Evolutionary conservation across 2,797 vertebrate species (phyloP).

Genomic region (Leptoclinus maculatus): DNA sequence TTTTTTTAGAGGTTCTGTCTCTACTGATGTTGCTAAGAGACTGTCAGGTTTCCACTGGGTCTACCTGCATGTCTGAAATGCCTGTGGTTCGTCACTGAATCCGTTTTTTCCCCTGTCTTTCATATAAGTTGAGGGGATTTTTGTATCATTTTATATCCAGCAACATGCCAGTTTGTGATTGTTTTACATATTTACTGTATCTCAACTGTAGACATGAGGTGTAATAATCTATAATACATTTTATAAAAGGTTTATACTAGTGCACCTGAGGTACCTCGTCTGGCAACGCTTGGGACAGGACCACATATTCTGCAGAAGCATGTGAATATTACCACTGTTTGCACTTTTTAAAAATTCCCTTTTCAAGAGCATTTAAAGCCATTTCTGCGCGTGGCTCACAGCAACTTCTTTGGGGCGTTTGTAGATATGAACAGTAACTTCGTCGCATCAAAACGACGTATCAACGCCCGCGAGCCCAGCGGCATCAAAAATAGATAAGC

Average conservation of each 20-base stretch:
- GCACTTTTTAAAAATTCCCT: too few relatives aligned
- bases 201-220: background rate
- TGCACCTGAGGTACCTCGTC: too few relatives aligned
- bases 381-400: constrained; percentile 13
- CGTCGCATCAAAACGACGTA: background rate
- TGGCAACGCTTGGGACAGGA: background rate
- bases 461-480: constrained; percentile 20
- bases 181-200: background rate
- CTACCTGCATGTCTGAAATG: background rate
- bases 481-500: constrained; percentile 59
- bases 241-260: too few relatives aligned
- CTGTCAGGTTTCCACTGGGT: background rate
- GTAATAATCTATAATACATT: too few relatives aligned
- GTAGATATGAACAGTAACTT: constrained; percentile 30
- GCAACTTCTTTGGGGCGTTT: background rate
- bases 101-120: background rate
- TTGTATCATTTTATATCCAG: background rate
- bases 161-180: background rate
- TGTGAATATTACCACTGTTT: background rate
- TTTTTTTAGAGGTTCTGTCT: constrained; percentile 18
- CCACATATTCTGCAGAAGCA: background rate
- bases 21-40: constrained; percentile 52
- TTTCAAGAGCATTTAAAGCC: too few relatives aligned
- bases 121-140: background rate
- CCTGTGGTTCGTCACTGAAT: background rate